phyloP scores from a whole-genome alignment of 2,797 vertebrate species.

The Betta splendens region DNA sequence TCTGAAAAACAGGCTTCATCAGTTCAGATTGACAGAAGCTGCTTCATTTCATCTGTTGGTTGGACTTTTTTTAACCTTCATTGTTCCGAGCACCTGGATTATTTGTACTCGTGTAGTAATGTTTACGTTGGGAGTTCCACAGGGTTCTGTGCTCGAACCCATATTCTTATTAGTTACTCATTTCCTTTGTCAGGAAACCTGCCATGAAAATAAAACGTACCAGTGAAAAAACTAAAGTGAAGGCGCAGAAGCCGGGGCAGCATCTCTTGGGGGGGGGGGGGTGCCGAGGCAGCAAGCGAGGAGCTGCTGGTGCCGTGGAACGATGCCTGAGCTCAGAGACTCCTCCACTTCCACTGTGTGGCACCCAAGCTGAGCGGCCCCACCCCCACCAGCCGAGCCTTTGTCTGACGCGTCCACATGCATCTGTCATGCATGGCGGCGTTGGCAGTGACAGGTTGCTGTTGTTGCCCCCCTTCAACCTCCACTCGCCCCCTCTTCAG shows the following conservation, averaged over 20 bases:
- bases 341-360: slow-evolving; percentile 86
- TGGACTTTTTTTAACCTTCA: no score
- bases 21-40: no score
- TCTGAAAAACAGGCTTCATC: no score
- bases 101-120: no score
- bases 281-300: slow-evolving; percentile 25
- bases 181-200: no score
- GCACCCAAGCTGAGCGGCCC: slow-evolving; percentile 80
- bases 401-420: slow-evolving; percentile 92
- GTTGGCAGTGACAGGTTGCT: slow-evolving; percentile 90
- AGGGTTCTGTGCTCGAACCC: no score
- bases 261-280: slow-evolving; percentile 12
- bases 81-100: no score
- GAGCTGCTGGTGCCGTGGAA: slow-evolving; percentile 53
- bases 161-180: no score
- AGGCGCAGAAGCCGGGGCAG: slow-evolving; percentile 38
- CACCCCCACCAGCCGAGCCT: slow-evolving; percentile 84
- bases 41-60: no score
- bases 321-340: slow-evolving; percentile 73
- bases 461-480: slow-evolving; percentile 80
- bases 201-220: no score
- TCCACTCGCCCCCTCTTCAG: slow-evolving; percentile 31
- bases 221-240: neutral
- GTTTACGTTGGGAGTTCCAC: no score
- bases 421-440: slow-evolving; percentile 95